Conservation (phyloP, 2,797 vertebrate genomes). For the Girardinus metallicus region DNA sequence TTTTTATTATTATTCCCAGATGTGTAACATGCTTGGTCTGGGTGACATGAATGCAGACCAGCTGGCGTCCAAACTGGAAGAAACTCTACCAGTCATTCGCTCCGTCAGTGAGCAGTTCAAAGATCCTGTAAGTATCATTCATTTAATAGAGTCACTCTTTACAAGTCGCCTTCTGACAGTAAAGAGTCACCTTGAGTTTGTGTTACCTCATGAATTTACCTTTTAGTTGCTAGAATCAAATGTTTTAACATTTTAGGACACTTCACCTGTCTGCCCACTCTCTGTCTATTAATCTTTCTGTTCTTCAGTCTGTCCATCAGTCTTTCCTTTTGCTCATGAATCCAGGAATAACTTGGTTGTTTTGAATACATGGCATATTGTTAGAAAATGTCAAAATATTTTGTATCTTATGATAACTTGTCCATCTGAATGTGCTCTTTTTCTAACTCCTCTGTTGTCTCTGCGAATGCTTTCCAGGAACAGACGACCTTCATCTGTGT, state of each 20-base stretch:
- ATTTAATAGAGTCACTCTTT: not conserved
- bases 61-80: slow-evolving; percentile 93
- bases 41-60: slow-evolving; percentile 98
- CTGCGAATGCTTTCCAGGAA: slow-evolving; percentile 76
- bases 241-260: not conserved
- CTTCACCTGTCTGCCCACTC: not conserved
- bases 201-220: not conserved
- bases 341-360: not conserved
- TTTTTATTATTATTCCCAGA: slow-evolving; percentile 72
- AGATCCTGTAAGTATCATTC: slow-evolving; percentile 86
- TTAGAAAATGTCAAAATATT: not conserved
- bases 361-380: not conserved
- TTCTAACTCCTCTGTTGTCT: not conserved
- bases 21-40: slow-evolving; percentile 97
- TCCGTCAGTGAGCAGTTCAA: slow-evolving; percentile 98
- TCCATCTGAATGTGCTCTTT: not conserved
- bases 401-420: not conserved
- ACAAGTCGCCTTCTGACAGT: not conserved
- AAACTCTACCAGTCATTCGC: slow-evolving; percentile 94
- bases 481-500: slow-evolving; percentile 97
- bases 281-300: not conserved
- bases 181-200: not conserved
- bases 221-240: not conserved
- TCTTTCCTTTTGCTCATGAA: not conserved
- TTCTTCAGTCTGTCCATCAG: not conserved